Base-by-base conservation (phyloP, 2,113 vertebrate genomes). In the Oostethus manadensis region DNA sequence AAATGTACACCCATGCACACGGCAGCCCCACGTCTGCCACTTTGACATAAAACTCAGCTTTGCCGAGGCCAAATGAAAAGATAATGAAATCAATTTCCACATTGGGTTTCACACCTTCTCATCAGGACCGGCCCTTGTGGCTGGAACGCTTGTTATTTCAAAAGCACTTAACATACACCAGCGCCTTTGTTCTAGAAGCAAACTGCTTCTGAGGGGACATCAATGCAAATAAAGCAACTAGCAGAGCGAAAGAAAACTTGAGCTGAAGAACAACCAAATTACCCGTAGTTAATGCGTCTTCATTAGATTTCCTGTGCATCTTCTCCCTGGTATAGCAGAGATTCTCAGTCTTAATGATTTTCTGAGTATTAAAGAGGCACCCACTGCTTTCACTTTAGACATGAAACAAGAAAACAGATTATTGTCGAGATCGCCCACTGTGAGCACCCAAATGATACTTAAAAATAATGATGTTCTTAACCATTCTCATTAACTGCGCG, bases 391-490 rank as follows among this genome's bases (percentile, higher is more conserved):
- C 86, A 83, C 86, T 89, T 87, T 88, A 84, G 86, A 90, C 87
- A 85, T 88, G 85, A 89, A 88, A 90, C 78, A 80, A 86, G 82
- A 85, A 88, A 90, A 89, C 86, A 88, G 88, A 91, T 91, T 90
- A 90, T 88, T 88, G 85, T 88, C 59, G 79, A 87, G 86, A 90
- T 90, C 83, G 83, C 87, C 87, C 83, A 83, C 88, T 88, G 89
- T 86, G 89, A 90, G 89, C 84, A 88, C 81, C 86, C 87, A 74
- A 91, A 90, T 79, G 86, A 90, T 90, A 89, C 89, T 91, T 90
- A 90, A 89, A 90, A 91, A 89, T 89, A 91, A 91, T 89, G 88
- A 89, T 71, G 89, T 91, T 91, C 89, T 90, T 89, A 88, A 88
- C 86, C 82, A 79, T 73, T 66, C 88, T 91, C 89, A 91, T 91